Base-by-base conservation (phyloP, 2,888 invertebrate species). In the Apotomis capreana region DNA sequence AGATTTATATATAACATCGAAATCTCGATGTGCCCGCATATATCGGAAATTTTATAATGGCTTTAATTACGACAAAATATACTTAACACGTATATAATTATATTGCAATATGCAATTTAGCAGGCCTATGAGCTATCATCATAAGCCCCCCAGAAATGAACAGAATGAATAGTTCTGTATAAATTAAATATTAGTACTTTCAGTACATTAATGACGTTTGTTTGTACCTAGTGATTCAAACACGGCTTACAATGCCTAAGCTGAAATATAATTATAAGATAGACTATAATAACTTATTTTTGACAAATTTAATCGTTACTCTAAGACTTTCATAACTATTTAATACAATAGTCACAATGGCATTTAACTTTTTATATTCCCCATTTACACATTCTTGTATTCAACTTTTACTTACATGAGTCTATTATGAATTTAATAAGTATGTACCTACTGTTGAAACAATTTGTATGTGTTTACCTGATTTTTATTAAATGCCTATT, bases 231-330 rank as follows among this genome's bases (percentile, higher is more conserved):
- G 40, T 40, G 40, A 40, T 40, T 40, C 40, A 49, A 6, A 49
- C 9, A 49, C 6, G 10, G 9, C 49, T 49, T 49, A 9, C 49
- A 10, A 58, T 58, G 5, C 40, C 49, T 52, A 40, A 51, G 57
- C 40, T 62, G 44, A 57, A 63, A 12, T 58, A 1, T 62, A 64
- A 62, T 44, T 62, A 58, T 71, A 68, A 71, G 67, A 58, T 71
- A 71, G 61, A 61, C 9, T 55, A 61, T 46, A 49, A 36, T 71
- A 71, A 71, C 62, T 71, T 71, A 71, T 71, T 71, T 71, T 68
- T 44, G 51, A 52, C 57, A 57, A 51, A 40, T 71, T 58, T 60
- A 52, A 60, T 65, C 61, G 15, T 49, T 65, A 55, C 58, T 44
- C n/a, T 68, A 52, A 62, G 65, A 61, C 10, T 62, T 51, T 51